Evolutionary conservation across 2,888 invertebrate genomes (phyloP).

Genomic region (Dorcus hopei): DNA sequence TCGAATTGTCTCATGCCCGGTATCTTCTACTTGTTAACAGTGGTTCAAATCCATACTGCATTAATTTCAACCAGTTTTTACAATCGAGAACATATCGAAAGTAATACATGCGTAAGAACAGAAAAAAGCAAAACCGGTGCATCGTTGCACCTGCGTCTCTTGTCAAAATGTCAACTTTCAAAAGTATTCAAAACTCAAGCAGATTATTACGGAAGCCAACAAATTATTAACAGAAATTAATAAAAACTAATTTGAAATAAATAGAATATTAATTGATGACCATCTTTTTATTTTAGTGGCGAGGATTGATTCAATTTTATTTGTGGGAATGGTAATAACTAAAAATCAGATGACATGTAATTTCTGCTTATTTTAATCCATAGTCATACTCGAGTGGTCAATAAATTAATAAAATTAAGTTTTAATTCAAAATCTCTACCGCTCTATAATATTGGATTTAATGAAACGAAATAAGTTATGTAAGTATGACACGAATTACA

Average conservation of each 20-base stretch:
- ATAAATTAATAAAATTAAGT: too few relatives aligned
- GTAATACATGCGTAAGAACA: conserved; percentile 1
- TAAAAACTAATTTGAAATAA: not conserved
- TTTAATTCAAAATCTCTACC: too few relatives aligned
- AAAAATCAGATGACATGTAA: too few relatives aligned
- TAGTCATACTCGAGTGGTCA: too few relatives aligned
- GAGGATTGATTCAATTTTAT: too few relatives aligned
- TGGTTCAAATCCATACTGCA: conserved; percentile 12
- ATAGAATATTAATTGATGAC: too few relatives aligned
- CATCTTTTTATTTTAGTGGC: too few relatives aligned
- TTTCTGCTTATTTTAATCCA: too few relatives aligned
- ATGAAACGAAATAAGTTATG: too few relatives aligned
- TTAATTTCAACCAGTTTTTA: conserved; percentile 17
- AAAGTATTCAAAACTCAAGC: not conserved
- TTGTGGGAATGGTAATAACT: too few relatives aligned
- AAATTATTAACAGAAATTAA: not conserved
- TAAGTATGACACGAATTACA: too few relatives aligned
- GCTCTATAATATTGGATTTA: too few relatives aligned
- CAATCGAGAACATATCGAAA: not conserved
- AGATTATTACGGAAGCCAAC: not conserved
- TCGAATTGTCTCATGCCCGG: conserved; percentile 17
- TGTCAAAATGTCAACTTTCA: not conserved
- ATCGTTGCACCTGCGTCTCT: not conserved
- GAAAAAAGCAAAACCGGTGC: conserved; percentile 1
- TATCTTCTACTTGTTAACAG: conserved; percentile 18